These are phyloP conservation scores for Paratrypauchen microcephalus DNA, from an alignment of 2,797 vertebrate genomes.

Conservation along the genomic window DNA sequence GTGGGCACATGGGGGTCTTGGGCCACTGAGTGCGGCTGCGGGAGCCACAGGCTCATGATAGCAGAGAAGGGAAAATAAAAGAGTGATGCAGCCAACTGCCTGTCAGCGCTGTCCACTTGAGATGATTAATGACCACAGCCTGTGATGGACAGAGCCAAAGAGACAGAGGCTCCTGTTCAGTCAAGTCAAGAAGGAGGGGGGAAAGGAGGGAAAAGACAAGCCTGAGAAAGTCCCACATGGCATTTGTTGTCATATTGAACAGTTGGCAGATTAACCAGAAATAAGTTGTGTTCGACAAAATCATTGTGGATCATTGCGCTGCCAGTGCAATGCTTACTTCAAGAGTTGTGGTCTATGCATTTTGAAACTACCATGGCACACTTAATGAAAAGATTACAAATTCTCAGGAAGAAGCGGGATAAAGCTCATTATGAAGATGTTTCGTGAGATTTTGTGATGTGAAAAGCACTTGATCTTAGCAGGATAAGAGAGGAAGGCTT, in stretches of 20 bases:
- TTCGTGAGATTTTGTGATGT: conserved; percentile 35
- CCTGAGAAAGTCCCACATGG: conserved; percentile 44
- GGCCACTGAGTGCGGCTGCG: conserved; percentile 29
- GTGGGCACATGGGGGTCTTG: conserved; percentile 22
- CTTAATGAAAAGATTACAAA: not conserved
- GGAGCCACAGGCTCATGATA: conserved; percentile 37
- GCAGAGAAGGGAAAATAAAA: conserved; percentile 44
- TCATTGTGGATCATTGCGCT: not conserved
- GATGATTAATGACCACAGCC: conserved; percentile 75
- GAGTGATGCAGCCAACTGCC: conserved; percentile 71
- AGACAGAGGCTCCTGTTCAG: conserved; percentile 60
- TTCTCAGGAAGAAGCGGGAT: not conserved
- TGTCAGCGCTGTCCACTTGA: conserved; percentile 71
- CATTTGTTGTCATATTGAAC: not conserved
- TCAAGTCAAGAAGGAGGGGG: conserved; percentile 29
- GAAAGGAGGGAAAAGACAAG: conserved; percentile 36
- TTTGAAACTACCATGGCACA: not conserved
- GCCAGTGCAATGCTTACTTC: not conserved
- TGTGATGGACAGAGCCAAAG: conserved; percentile 72
- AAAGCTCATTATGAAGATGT: conserved; percentile 8
- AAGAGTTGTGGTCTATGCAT: not conserved
- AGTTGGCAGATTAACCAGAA: not conserved
- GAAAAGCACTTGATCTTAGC: conserved; percentile 57
- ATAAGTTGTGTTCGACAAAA: not conserved
- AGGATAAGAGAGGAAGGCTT: conserved; percentile 65